Conservation (phyloP, 2,888 invertebrate genomes). For the Epistrophe eligans region DNA sequence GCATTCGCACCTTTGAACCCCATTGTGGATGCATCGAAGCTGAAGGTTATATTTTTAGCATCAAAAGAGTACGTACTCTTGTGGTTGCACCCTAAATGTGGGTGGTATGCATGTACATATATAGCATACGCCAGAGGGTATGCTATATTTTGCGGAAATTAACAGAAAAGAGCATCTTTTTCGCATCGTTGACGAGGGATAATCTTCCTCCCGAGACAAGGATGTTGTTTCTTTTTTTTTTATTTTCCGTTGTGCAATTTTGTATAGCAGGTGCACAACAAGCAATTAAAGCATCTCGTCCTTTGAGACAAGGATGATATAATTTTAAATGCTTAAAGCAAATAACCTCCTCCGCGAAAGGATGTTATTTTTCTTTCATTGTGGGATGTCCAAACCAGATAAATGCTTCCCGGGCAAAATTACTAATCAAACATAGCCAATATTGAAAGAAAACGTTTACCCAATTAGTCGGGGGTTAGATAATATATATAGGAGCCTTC, state of each 20-base stretch:
- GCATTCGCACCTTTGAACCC: constrained; percentile 63
- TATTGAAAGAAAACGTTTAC: constrained; percentile 36
- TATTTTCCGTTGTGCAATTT: constrained; percentile 17
- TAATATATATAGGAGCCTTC: neutral
- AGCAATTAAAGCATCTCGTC: constrained; percentile 68
- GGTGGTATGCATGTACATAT: constrained; percentile 1
- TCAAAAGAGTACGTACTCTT: constrained; percentile 41
- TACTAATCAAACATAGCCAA: constrained; percentile 62
- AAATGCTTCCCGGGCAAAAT: constrained; percentile 31
- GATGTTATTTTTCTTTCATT: constrained; percentile 51
- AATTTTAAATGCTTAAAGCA: constrained; percentile 67
- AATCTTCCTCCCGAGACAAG: constrained; percentile 44
- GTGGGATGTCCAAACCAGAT: constrained; percentile 60
- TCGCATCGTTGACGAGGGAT: constrained; percentile 70
- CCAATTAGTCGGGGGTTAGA: constrained; percentile 42
- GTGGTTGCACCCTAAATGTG: constrained; percentile 51
- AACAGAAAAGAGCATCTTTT: constrained; percentile 75
- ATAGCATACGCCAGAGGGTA: constrained; percentile 55
- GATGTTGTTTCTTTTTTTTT: constrained; percentile 26
- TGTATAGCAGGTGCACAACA: constrained; percentile 68
- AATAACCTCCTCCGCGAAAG: constrained; percentile 37
- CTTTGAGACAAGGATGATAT: constrained; percentile 48
- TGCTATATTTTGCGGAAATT: constrained; percentile 79
- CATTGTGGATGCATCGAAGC: constrained; percentile 66
- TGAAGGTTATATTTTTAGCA: constrained; percentile 50